Conservation (phyloP, 2,797 vertebrate species). For the Thaleichthys pacificus region DNA sequence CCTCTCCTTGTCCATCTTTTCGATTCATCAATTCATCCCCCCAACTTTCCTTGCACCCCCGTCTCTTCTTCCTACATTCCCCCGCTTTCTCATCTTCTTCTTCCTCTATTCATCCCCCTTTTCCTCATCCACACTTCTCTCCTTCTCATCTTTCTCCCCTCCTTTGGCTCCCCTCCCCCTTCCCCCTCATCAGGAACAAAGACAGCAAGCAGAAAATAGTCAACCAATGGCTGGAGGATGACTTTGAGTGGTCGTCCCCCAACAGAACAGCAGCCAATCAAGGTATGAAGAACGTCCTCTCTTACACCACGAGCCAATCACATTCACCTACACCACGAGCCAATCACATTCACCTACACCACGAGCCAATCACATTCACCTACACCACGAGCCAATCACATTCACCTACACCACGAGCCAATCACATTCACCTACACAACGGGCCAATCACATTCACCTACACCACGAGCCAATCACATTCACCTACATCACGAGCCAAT, state of each 20-base stretch:
- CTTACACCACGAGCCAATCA: not conserved
- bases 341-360: no score
- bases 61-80: not conserved
- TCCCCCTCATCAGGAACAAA: slow-evolving; percentile 31
- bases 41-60: not conserved
- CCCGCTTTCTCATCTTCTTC: not conserved
- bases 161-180: not conserved
- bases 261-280: slow-evolving; percentile 34
- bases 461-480: no score
- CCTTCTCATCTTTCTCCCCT: not conserved
- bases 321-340: no score
- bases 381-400: not conserved
- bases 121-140: not conserved
- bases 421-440: not conserved
- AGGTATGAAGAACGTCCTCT: slow-evolving; percentile 11
- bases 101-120: not conserved
- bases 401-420: no score
- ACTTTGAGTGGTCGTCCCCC: slow-evolving; percentile 47
- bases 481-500: not conserved
- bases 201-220: slow-evolving; percentile 41
- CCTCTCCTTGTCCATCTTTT: not conserved
- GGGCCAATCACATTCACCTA: no score
- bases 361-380: no score
- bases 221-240: slow-evolving; percentile 51
- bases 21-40: not conserved